Conservation (phyloP, 2,797 vertebrate genomes). For the Synanceia verrucosa region DNA sequence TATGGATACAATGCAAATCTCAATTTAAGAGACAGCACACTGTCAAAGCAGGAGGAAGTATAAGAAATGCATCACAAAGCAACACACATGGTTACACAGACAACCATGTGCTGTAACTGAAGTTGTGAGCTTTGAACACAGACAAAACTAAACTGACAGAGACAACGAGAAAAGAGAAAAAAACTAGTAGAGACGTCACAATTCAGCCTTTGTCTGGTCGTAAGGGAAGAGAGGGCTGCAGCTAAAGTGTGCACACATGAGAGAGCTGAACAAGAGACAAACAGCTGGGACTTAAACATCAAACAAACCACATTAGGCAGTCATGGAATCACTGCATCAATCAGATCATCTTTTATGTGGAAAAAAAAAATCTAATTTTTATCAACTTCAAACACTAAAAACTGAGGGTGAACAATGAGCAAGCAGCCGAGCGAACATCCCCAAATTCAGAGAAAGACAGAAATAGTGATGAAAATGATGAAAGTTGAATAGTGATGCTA, state of each 20-base stretch:
- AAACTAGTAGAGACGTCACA: constrained; percentile 39
- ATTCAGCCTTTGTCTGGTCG: constrained; percentile 39
- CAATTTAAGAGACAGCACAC: not conserved
- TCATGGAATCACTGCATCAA: constrained; percentile 18
- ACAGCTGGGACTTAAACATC: constrained; percentile 9
- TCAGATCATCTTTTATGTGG: constrained; percentile 21
- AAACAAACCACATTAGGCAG: constrained; percentile 17
- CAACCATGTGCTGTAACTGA: not conserved
- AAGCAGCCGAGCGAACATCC: constrained; percentile 25
- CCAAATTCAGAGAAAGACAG: constrained; percentile 41
- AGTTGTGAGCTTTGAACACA: constrained; percentile 17
- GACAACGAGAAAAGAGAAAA: constrained; percentile 17
- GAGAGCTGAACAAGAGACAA: not conserved
- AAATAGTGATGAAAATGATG: constrained; percentile 47
- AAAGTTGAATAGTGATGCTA: constrained; percentile 59
- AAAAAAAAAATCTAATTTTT: constrained; percentile 33
- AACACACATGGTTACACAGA: not conserved
- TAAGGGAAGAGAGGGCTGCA: constrained; percentile 44
- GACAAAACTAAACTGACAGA: constrained; percentile 36
- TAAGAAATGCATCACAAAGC: not conserved
- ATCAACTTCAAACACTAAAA: constrained; percentile 36
- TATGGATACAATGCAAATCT: not conserved
- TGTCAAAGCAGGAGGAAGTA: not conserved
- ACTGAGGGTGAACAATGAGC: constrained; percentile 22
- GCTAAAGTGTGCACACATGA: constrained; percentile 22